Conservation (phyloP, 2,888 invertebrate species). For the Microplitis manilae region DNA sequence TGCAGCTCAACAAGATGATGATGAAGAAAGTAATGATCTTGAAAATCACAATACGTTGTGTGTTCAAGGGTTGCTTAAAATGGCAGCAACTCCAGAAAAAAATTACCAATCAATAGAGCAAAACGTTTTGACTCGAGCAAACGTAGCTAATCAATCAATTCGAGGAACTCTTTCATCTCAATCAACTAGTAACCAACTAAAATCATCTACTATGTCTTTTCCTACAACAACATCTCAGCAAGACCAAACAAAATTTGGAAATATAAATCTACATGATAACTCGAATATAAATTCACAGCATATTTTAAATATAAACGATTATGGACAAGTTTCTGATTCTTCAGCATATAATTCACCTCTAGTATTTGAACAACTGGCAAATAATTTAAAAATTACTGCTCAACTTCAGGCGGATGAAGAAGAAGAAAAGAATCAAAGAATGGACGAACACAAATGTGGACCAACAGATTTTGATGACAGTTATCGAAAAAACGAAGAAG, state of each 20-base stretch:
- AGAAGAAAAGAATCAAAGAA: constrained; percentile 72
- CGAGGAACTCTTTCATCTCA: constrained; percentile 65
- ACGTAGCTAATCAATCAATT: constrained; percentile 60
- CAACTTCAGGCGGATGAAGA: constrained; percentile 66
- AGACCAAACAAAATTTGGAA: constrained; percentile 51
- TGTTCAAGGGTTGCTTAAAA: constrained; percentile 74
- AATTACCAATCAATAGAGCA: constrained; percentile 52
- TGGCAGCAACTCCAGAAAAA: constrained; percentile 68
- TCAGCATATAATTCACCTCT: constrained; percentile 37
- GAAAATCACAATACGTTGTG: constrained; percentile 71
- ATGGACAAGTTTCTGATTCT: background rate
- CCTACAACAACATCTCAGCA: constrained; percentile 65
- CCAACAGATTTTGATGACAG: constrained; percentile 74
- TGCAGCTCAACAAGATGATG: constrained; percentile 80
- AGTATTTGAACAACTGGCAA: constrained; percentile 48
- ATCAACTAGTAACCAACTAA: constrained; percentile 66
- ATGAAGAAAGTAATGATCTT: constrained; percentile 72
- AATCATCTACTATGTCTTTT: constrained; percentile 64
- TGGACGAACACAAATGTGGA: constrained; percentile 75
- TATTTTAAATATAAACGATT: background rate
- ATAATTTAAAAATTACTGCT: constrained; percentile 56
- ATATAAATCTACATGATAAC: constrained; percentile 36
- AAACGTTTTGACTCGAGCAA: constrained; percentile 63
- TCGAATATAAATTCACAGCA: background rate
- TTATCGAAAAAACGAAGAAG: constrained; percentile 73